Percentiles rank a stretch among this genome's conserved stretches.
Conservation (phyloP, 2,113 vertebrate species). For the Entomyzon cyanotis region DNA sequence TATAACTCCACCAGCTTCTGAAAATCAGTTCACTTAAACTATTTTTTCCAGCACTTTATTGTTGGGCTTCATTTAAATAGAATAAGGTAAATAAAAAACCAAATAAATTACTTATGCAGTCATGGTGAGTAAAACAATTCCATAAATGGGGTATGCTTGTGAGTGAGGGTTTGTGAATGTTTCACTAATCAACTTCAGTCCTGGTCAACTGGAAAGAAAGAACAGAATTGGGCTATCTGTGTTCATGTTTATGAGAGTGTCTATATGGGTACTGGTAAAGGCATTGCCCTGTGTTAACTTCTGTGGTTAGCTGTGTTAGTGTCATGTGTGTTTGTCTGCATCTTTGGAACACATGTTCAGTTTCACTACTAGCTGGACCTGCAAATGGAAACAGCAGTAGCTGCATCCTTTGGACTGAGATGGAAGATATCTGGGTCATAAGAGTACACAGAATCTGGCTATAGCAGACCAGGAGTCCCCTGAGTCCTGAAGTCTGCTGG, state of each 20-base stretch:
- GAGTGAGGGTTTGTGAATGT: neutral
- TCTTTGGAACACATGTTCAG: neutral
- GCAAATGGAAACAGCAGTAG: constrained; percentile 13
- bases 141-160: neutral
- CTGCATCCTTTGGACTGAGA: neutral
- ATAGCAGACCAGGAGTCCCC: neutral
- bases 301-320: neutral
- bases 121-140: neutral
- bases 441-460: neutral
- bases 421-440: neutral
- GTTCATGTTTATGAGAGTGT: neutral
- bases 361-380: neutral
- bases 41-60: constrained; percentile 2
- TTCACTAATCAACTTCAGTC: neutral
- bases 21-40: constrained; percentile 3
- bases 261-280: neutral
- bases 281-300: neutral
- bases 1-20: neutral
- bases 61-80: neutral
- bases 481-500: neutral
- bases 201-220: neutral
- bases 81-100: constrained; percentile 5
- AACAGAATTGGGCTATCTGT: neutral
- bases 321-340: neutral
- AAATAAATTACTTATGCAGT: neutral